Base-by-base conservation (phyloP, 2,888 invertebrate species). In the Lepidochrysops patricia region DNA sequence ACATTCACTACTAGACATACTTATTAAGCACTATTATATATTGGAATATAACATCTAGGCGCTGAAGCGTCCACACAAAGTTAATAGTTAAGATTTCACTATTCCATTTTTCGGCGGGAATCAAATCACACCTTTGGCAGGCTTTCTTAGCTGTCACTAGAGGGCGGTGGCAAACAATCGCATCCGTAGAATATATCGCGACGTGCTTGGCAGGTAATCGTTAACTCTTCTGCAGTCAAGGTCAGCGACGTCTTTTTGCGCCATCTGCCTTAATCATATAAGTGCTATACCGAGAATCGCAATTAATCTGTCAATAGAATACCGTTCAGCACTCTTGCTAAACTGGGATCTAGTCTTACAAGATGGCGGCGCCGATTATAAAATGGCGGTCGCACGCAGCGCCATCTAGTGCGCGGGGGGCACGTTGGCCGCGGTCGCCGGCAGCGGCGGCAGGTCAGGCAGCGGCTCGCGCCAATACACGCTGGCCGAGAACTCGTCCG, bases 401-500 rank as follows among this genome's bases (percentile, higher is more conserved):
- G 19, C 9, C 23, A 43, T 43, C 43, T 13, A 32, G 49, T 58
- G 19, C 23, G 48, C 25, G 49, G 58, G 32, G 0, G 48, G 15
- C 12, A n/a, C 43, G 12, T 9, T 12, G 13, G 26, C 25, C 2
- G 63, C 15, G 60, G 61, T n/a, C 57, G 64, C 61, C 25, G 70
- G 64, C 52, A 63, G 67, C 26, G 71, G 71, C 49, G 85, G 63
- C 1, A 62, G 60, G 0, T 43, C 43, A 1, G 92, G 92, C 66
- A 98, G 90, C 7, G 98, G 97, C 68, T 96, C 95, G 67, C 98
- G 93, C 98, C 98, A 98, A 84, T 94, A 98, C 72, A 95, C 94
- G 70, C 97, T 97, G 74, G 95, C 94, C 63, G 96, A 96, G 89
- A 93, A 98, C 73, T 92, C 91, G 71, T 90, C 91, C 72, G 90